Evolutionary conservation across 2,797 vertebrate species (phyloP).

Genomic region (Cossypha caffra): DNA sequence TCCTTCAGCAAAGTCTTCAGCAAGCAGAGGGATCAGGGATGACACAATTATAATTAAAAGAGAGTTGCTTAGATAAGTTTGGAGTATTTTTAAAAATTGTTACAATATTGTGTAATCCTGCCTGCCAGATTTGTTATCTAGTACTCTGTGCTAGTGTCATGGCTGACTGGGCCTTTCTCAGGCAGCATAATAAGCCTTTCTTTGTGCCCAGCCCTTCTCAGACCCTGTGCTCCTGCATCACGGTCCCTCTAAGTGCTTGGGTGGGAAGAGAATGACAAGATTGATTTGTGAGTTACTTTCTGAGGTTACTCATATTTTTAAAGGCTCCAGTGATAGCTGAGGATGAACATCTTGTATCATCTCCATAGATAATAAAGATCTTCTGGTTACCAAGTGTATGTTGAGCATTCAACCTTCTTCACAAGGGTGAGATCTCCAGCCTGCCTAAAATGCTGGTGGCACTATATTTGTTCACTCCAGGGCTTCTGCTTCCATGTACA

Average conservation of each 20-base stretch:
- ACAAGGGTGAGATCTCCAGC: not conserved
- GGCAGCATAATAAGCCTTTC: not conserved
- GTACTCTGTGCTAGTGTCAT: not conserved
- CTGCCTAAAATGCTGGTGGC: not conserved
- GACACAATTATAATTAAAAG: conserved; percentile 25
- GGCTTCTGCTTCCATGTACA: not conserved
- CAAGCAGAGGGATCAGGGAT: conserved; percentile 19
- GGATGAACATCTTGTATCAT: not conserved
- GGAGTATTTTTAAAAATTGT: not conserved
- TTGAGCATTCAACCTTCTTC: not conserved
- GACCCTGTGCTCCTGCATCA: not conserved
- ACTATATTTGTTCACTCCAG: not conserved
- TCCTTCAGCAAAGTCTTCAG: conserved; percentile 35
- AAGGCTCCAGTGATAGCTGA: not conserved
- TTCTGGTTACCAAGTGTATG: not conserved
- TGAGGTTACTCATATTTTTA: not conserved
- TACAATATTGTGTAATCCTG: not conserved
- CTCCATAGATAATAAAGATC: not conserved
- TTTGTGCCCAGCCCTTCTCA: not conserved
- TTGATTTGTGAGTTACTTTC: not conserved
- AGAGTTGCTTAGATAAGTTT: not conserved
- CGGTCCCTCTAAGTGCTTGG: not conserved
- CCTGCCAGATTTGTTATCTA: not conserved
- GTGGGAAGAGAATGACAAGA: not conserved
- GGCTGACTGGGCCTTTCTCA: not conserved